Percentiles rank a stretch among this genome's conserved stretches.
These are phyloP conservation scores for Meriones psammophilus DNA, from an alignment of 2,797 vertebrate species.

Conservation along the genomic window DNA sequence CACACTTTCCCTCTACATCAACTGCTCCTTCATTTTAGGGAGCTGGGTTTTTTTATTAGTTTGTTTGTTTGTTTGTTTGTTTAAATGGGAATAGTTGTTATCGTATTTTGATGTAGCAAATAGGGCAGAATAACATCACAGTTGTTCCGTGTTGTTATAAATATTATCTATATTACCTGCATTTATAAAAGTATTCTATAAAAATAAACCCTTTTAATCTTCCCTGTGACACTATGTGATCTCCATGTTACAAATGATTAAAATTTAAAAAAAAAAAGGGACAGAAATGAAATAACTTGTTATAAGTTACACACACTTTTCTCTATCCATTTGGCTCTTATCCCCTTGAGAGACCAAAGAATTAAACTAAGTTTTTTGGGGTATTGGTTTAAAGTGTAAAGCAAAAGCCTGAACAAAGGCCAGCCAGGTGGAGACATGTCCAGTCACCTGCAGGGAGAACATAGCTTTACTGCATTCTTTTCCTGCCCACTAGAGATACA, in stretches of 20 bases:
- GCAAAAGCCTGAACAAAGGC: no score
- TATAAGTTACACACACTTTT: background rate
- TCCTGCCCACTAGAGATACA: no score
- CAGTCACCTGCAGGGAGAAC: no score
- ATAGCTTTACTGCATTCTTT: no score
- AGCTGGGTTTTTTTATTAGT: background rate
- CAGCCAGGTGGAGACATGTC: no score
- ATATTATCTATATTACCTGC: background rate
- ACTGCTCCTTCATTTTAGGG: background rate
- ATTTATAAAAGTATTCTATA: background rate
- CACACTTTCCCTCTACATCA: background rate
- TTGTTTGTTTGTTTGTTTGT: background rate
- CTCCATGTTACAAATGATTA: background rate
- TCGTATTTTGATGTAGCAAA: background rate
- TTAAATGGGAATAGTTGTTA: background rate
- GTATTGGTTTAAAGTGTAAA: no score
- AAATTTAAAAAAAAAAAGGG: background rate
- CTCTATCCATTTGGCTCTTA: background rate
- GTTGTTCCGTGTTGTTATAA: background rate
- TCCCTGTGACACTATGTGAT: background rate
- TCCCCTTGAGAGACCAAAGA: background rate
- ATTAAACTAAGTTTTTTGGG: no score
- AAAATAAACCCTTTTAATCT: background rate
- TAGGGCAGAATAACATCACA: background rate
- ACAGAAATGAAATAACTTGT: background rate